Evolutionary conservation across 2,797 vertebrate genomes (phyloP).

Genomic region (Lagocephalus sceleratus): DNA sequence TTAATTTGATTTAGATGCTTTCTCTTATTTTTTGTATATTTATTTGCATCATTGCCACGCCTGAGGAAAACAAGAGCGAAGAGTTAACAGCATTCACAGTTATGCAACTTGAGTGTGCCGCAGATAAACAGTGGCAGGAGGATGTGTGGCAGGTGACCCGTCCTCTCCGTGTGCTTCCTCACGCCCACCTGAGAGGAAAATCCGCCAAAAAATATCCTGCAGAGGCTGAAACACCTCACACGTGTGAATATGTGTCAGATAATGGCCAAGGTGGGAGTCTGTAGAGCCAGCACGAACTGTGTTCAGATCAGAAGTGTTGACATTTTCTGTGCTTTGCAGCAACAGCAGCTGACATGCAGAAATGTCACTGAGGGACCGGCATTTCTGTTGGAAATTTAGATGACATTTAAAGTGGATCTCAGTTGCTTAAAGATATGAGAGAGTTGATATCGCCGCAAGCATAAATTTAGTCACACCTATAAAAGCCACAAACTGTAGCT

Average conservation of each 20-base stretch:
- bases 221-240: not conserved
- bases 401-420: too few relatives aligned
- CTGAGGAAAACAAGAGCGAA: not conserved
- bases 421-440: too few relatives aligned
- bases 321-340: slow-evolving; percentile 1
- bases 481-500: too few relatives aligned
- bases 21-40: not conserved
- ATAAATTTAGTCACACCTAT: too few relatives aligned
- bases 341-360: not conserved
- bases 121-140: slow-evolving; percentile 7
- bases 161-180: slow-evolving; percentile 5
- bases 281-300: not conserved
- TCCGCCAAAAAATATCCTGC: slow-evolving; percentile 30
- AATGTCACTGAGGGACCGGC: not conserved
- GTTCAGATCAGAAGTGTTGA: not conserved
- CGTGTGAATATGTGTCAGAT: not conserved
- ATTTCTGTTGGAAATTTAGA: not conserved
- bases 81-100: not conserved
- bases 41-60: not conserved
- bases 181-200: slow-evolving; percentile 16
- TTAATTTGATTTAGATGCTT: too few relatives aligned
- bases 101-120: not conserved
- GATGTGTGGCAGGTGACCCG: slow-evolving; percentile 25
- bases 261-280: slow-evolving; percentile 2
- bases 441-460: too few relatives aligned